Evolutionary conservation across 2,797 vertebrate species (phyloP), one percentile per base, ranked within the genome.

Genomic region (Emys orbicularis): DNA sequence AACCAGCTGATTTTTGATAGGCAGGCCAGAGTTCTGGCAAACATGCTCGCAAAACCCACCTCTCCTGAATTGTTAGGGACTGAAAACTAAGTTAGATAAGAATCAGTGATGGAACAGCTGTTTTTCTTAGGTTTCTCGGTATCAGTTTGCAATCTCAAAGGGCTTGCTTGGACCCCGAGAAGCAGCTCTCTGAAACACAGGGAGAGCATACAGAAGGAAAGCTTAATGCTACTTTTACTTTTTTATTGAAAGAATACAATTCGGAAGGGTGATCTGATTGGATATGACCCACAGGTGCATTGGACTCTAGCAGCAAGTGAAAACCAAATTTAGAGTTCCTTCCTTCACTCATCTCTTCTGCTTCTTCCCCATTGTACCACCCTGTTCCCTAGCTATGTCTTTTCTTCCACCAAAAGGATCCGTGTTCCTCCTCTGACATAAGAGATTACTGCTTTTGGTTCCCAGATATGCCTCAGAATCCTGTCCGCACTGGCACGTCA

Each of bases 321-420:
- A 85, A 94, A 82, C 8, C 41, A 79, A 77, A 37, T 82, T 34
- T 54, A 72, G 25, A 76, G 25, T 29, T 29, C 41, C 13, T 76
- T 12, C 25, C n/a, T 68, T 76, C 8, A 29, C 74, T 47, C 74
- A 15, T 16, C 74, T 76, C 91, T 94, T 88, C 92, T 93, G 79
- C 74, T 90, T 92, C 87, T 91, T 93, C 76, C 79, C 56, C 92
- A 72, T 84, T 74, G 95, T 96, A 96, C 90, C 95, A 37, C n/a
- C 57, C 9, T 68, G n/a, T 41, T 68, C 96, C 94, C 94, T 95
- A 95, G 49, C 86, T 93, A 94, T 93, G 83, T 96, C 37, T 89
- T 57, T 94, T 72, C 94, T 94, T 96, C 97, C 95, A 96, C 92
- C 90, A 23, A 44, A 59, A 2, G 65, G 86, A 95, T 37, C 65